Evolutionary conservation across 92 coral and sea anemone species (phyloP).

Genomic region (Ricordea florida): DNA sequence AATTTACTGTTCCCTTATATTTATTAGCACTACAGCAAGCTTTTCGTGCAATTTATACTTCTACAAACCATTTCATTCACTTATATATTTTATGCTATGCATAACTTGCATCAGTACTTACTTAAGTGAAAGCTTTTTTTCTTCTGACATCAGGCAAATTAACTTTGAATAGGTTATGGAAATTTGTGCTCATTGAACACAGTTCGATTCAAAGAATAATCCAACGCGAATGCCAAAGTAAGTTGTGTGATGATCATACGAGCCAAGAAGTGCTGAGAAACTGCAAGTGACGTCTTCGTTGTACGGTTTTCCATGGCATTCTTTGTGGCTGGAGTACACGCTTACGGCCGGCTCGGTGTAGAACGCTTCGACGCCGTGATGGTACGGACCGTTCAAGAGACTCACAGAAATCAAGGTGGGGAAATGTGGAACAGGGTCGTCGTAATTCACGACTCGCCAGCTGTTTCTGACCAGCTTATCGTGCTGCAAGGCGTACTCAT

Average conservation of each 20-base stretch:
- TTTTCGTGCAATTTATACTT: too few relatives aligned
- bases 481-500: constrained; percentile 28
- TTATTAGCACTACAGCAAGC: too few relatives aligned
- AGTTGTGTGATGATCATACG: background rate
- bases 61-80: too few relatives aligned
- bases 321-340: constrained; percentile 34
- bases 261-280: background rate
- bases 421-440: constrained; percentile 39
- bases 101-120: too few relatives aligned
- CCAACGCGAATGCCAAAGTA: constrained; percentile 48
- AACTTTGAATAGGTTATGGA: too few relatives aligned
- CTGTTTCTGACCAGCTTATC: constrained; percentile 36
- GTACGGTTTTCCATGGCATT: constrained; percentile 30
- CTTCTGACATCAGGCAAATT: too few relatives aligned
- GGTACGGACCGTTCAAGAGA: constrained; percentile 23
- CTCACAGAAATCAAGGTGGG: background rate
- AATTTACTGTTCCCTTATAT: too few relatives aligned
- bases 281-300: constrained; percentile 26
- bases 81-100: too few relatives aligned
- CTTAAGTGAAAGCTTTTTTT: too few relatives aligned
- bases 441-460: constrained; percentile 36
- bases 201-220: background rate
- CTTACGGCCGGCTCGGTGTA: constrained; percentile 23
- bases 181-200: constrained; percentile 8
- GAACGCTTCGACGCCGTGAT: constrained; percentile 47